Evolutionary conservation across 2,888 invertebrate species (phyloP), one percentile per base, ranked within the genome.

Genomic region (Autographa gamma): DNA sequence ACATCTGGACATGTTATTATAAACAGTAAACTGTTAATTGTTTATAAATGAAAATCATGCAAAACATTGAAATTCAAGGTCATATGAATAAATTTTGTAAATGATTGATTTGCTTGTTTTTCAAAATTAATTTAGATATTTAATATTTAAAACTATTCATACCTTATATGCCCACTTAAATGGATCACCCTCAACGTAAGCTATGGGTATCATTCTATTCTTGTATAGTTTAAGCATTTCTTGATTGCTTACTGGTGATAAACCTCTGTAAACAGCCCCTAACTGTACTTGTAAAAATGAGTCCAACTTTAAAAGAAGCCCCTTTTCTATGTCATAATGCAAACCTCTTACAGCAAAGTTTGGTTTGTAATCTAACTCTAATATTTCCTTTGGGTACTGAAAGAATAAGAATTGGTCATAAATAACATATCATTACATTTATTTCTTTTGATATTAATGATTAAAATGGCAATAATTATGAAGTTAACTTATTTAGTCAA

Each of bases 311-410:
- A 99, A 96, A 32, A 99, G 96, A 16, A 99, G 95, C 4, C 99
- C 99, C 93, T 99, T 98, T 92, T 98, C 98, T 88, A 99, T 98
- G 90, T 99, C 99, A 96, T 99, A 99, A 93, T 99, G 99, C n/a
- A 99, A 96, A 48, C 99, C 99, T 76, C 99, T 96, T 0, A 99
- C 98, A 18, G 99, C 99, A 96, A 99, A 99, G 79, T 98, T 97
- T n/a, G 98, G 98, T 88, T 97, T 97, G 91, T 99, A 99, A 83
- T 98, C 97, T 66, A 99, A 94, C 71, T 97, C 96, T 62, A 96
- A 93, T 82, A 99, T 98, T 84, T 97, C 98, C 86, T 97, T 96
- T 5, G 99, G 99, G 95, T 99, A 99, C 98, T 99, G 93, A 68
- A 96, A 81, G 6, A 13, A 66, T 32, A 34, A 18, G 25, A 54